Evolutionary conservation across 2,113 vertebrate species (phyloP).

Genomic region (human): GRCh38 chr1:96596501-96597000

Average conservation of each 20-base stretch:
- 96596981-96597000: not conserved
- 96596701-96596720: not conserved
- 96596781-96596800: not conserved
- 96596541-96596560: not conserved
- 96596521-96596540: not conserved
- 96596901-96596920: slow-evolving; percentile 8
- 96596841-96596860: not conserved
- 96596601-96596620: not conserved
- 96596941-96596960: not conserved
- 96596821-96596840: not conserved
- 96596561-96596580: not conserved
- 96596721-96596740: not conserved
- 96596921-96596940: not conserved
- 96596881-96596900: not conserved
- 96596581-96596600: not conserved
- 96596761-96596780: not conserved
- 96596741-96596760: not conserved
- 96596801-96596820: not conserved
- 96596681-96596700: not conserved
- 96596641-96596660: not conserved
- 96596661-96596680: not conserved
- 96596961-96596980: not conserved
- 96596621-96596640: not conserved
- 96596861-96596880: not conserved
- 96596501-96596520: not conserved